These are phyloP conservation scores for Aelia acuminata DNA, from an alignment of 2,888 invertebrate species.

Conservation along the genomic window DNA sequence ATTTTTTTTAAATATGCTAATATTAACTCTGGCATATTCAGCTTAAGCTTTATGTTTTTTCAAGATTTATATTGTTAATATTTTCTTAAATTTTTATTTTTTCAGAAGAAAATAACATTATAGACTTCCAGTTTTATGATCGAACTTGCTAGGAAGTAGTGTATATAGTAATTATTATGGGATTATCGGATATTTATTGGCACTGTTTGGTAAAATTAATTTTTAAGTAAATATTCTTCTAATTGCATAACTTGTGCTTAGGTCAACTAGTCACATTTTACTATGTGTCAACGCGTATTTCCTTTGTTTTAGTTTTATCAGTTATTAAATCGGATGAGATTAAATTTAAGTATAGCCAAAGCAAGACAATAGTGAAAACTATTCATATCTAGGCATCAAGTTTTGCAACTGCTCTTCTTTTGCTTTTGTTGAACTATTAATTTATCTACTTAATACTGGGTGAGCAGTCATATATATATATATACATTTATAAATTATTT, in stretches of 20 bases:
- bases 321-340: background rate
- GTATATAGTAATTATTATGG: background rate
- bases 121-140: background rate
- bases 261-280: background rate
- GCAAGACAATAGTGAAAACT: background rate
- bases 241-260: background rate
- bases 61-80: no score
- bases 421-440: background rate
- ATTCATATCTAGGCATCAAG: conserved; percentile 4
- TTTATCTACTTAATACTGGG: conserved; percentile 31
- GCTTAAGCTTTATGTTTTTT: background rate
- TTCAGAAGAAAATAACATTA: background rate
- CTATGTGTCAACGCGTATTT: background rate
- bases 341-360: background rate
- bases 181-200: background rate
- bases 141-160: background rate
- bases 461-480: background rate
- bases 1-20: background rate
- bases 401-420: conserved; percentile 1
- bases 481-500: background rate
- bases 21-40: background rate
- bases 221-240: conserved; percentile 1
- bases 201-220: background rate
- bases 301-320: background rate
- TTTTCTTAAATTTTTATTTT: no score